These are phyloP conservation scores for Pygmarrhopalites habei DNA, from an alignment of 1,140 invertebrate genomes.

Conservation along the genomic window DNA sequence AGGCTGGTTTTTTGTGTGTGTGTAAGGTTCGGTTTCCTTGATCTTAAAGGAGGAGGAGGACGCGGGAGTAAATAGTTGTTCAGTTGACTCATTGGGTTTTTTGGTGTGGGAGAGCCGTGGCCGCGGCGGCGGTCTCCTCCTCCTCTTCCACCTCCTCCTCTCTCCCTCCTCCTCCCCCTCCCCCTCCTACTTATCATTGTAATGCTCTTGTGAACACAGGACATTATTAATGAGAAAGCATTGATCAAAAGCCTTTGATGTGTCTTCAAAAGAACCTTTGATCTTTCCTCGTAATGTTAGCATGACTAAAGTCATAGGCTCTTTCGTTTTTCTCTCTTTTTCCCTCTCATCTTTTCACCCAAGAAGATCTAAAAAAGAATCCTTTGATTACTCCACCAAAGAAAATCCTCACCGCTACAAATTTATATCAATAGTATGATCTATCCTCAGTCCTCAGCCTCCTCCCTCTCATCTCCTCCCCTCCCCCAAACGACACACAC, in stretches of 20 bases:
- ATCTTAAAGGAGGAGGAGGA: no score
- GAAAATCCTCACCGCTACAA: constrained; percentile 29
- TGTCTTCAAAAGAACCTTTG: constrained; percentile 32
- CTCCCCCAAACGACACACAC: no score
- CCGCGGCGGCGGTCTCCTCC: no score
- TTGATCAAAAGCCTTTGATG: constrained; percentile 37
- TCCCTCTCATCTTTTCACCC: constrained; percentile 24
- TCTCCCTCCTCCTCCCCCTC: neutral
- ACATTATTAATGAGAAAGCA: constrained; percentile 38
- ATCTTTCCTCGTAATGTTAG: constrained; percentile 28
- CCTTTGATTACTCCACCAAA: constrained; percentile 34
- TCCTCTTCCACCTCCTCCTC: no score
- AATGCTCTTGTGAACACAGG: constrained; percentile 35
- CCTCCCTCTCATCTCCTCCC: no score
- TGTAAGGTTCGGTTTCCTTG: no score
- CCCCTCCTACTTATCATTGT: constrained; percentile 33
- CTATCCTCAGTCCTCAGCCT: no score
- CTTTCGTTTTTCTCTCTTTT: constrained; percentile 8
- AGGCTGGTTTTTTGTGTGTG: no score
- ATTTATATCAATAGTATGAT: no score
- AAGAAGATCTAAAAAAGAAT: constrained; percentile 19
- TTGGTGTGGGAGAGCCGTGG: neutral
- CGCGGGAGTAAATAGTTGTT: no score
- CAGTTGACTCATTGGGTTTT: neutral
- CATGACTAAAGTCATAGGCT: constrained; percentile 6